A percentile compares a stretch with the other conserved stretches of the same genome.
These are phyloP conservation scores for Cryptus armator DNA, from an alignment of 2,888 invertebrate genomes.

Conservation along the genomic window DNA sequence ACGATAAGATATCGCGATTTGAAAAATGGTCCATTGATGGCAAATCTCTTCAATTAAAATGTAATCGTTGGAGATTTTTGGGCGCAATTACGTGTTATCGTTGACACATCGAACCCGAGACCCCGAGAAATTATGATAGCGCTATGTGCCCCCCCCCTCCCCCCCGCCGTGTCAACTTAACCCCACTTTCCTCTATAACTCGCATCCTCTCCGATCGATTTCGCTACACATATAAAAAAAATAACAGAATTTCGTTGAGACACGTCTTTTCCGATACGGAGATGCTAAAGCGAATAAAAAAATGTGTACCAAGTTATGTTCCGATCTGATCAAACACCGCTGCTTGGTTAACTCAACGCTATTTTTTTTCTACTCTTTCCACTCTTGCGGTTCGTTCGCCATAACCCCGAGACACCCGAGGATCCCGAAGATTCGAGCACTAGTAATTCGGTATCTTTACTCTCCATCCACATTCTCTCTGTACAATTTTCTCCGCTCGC, in stretches of 20 bases:
- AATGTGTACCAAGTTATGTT: neutral
- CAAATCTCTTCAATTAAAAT: neutral
- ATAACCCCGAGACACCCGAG: neutral
- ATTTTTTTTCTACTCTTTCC: neutral
- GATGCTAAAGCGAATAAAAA: neutral
- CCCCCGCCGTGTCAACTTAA: too few species aligned
- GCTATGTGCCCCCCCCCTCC: too few species aligned
- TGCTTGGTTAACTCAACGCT: neutral
- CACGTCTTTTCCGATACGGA: neutral
- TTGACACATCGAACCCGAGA: too few species aligned
- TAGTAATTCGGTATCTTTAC: slow-evolving; percentile 5
- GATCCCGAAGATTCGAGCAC: neutral
- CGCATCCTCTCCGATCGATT: neutral
- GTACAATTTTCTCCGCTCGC: slow-evolving; percentile 1
- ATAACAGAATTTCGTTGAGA: neutral
- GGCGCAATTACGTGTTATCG: neutral
- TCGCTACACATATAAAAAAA: neutral
- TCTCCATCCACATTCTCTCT: neutral
- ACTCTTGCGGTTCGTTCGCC: neutral
- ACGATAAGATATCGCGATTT: neutral
- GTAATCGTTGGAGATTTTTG: neutral
- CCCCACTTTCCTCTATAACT: neutral
- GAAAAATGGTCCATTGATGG: neutral
- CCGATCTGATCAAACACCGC: neutral
- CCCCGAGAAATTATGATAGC: too few species aligned